These are phyloP conservation scores for Drosophila biarmipes DNA, from an alignment of 1,140 invertebrate genomes.

Conservation along the genomic window DNA sequence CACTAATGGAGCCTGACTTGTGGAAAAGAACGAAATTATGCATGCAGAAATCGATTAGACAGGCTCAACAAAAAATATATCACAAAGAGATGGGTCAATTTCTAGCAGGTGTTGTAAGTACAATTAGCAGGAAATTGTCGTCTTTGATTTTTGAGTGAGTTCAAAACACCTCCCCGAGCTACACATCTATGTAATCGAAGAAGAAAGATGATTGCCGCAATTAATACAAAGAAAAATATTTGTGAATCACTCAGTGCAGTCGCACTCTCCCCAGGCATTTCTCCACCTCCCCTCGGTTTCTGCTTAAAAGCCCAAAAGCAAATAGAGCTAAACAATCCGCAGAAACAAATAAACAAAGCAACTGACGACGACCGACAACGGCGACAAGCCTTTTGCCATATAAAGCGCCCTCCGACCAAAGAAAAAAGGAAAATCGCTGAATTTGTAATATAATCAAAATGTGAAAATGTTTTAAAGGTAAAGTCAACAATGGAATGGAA, in stretches of 20 bases:
- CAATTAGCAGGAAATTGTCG: slow-evolving; percentile 9
- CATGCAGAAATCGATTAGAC: slow-evolving; percentile 59
- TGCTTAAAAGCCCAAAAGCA: slow-evolving; percentile 62
- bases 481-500: slow-evolving; percentile 64
- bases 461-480: slow-evolving; percentile 72
- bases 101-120: slow-evolving; percentile 15
- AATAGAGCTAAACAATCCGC: slow-evolving; percentile 74
- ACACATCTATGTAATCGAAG: slow-evolving; percentile 25
- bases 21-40: slow-evolving; percentile 29
- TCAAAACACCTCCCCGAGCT: background rate
- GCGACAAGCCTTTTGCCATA: slow-evolving; percentile 63
- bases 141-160: slow-evolving; percentile 11
- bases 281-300: background rate
- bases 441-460: slow-evolving; percentile 70
- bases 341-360: slow-evolving; percentile 71
- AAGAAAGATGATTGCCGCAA: slow-evolving; percentile 61
- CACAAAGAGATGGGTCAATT: background rate
- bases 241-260: slow-evolving; percentile 65
- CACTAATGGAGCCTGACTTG: slow-evolving; percentile 71
- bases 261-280: slow-evolving; percentile 11
- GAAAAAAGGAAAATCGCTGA: slow-evolving; percentile 61
- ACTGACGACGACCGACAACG: slow-evolving; percentile 10
- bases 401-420: slow-evolving; percentile 32
- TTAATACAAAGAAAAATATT: slow-evolving; percentile 68
- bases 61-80: slow-evolving; percentile 1